Conservation (phyloP, 2,888 invertebrate genomes). For the Amiota minor region DNA sequence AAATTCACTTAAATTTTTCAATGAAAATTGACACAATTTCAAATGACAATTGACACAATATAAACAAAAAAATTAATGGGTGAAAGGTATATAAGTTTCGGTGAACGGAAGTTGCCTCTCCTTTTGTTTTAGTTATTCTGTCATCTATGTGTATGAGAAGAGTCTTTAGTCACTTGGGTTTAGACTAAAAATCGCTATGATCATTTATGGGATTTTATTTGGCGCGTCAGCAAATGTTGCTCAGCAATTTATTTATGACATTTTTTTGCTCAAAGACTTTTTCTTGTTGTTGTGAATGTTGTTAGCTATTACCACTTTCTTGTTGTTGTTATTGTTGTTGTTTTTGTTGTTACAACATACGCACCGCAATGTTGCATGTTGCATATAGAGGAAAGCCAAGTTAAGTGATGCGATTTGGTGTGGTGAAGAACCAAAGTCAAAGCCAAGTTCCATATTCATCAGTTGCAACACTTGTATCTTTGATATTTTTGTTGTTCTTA, state of each 20-base stretch:
- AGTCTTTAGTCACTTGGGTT: constrained; percentile 46
- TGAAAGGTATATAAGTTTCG: too few species aligned
- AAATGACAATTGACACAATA: too few species aligned
- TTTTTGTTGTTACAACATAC: constrained; percentile 55
- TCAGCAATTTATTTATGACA: constrained; percentile 67
- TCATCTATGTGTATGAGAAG: too few species aligned
- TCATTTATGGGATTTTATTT: constrained; percentile 73
- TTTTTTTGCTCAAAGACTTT: constrained; percentile 51
- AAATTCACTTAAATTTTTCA: too few species aligned
- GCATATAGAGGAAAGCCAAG: constrained; percentile 49
- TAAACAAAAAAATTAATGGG: too few species aligned
- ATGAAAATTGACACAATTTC: too few species aligned
- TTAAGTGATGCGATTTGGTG: constrained; percentile 25
- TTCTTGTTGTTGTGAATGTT: constrained; percentile 40
- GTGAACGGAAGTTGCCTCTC: too few species aligned
- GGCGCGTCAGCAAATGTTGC: constrained; percentile 69
- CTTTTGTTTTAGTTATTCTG: too few species aligned
- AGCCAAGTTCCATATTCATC: constrained; percentile 71
- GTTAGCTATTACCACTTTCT: constrained; percentile 40
- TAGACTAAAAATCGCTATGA: constrained; percentile 69
- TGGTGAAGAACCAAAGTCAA: constrained; percentile 65
- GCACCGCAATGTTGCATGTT: constrained; percentile 57
- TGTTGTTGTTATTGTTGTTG: constrained; percentile 41
- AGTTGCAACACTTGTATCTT: constrained; percentile 59
- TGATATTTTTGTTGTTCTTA: constrained; percentile 39